A percentile compares a stretch with the other conserved stretches of the same genome.
These are phyloP conservation scores for Tyrannus savana DNA, from an alignment of 2,113 vertebrate species.

Conservation along the genomic window DNA sequence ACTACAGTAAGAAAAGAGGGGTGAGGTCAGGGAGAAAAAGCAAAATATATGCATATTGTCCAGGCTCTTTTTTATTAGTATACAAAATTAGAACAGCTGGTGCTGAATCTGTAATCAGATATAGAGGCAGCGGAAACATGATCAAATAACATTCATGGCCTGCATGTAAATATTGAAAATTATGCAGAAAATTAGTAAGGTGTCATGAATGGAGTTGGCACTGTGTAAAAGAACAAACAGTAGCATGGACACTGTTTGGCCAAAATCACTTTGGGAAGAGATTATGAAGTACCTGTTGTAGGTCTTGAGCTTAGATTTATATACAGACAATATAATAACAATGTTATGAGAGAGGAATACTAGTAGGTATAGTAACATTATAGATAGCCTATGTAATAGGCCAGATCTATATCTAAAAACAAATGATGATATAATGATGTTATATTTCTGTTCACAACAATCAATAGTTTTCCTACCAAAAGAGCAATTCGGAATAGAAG, in stretches of 20 bases:
- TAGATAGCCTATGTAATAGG: neutral
- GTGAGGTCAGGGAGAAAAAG: neutral
- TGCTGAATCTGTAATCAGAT: neutral
- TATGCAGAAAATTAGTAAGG: neutral
- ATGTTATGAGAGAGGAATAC: neutral
- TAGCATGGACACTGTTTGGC: neutral
- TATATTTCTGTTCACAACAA: neutral
- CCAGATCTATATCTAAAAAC: neutral
- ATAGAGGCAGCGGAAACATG: accelerated
- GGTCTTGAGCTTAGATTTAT: neutral
- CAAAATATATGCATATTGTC: neutral
- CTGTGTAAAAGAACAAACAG: neutral
- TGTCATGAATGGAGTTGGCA: neutral
- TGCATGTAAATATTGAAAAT: neutral
- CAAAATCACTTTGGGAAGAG: neutral
- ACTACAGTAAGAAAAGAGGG: neutral
- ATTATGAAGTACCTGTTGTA: neutral
- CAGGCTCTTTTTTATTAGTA: neutral
- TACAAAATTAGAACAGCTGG: neutral
- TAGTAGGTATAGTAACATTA: neutral
- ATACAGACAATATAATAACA: neutral
- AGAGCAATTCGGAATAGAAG: neutral
- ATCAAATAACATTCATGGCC: neutral
- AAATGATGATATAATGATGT: neutral
- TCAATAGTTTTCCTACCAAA: neutral